Conservation (phyloP, 2,888 invertebrate species). For the Anticlea derivata region DNA sequence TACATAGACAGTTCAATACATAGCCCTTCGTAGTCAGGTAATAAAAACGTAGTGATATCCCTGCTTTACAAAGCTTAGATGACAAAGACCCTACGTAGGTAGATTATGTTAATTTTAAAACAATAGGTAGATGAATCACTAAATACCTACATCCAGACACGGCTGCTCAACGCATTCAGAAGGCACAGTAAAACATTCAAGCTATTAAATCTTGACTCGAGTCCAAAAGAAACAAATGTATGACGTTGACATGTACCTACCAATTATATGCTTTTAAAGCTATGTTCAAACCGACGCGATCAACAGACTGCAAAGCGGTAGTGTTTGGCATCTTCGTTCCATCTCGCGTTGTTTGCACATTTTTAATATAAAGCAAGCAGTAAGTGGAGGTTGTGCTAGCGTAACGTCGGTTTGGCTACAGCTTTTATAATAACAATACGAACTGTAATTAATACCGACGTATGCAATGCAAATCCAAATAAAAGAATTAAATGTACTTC, state of each 20-base stretch:
- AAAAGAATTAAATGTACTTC: slow-evolving; percentile 53
- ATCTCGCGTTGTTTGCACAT: too few species aligned
- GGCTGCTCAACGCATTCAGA: slow-evolving; percentile 14
- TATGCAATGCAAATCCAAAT: slow-evolving; percentile 41
- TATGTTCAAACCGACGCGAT: not conserved
- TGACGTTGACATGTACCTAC: slow-evolving; percentile 37
- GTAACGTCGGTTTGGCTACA: not conserved
- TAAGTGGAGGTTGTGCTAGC: too few species aligned
- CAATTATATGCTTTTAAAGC: slow-evolving; percentile 34
- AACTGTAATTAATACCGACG: slow-evolving; percentile 20
- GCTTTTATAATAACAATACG: slow-evolving; percentile 35
- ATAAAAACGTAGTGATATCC: not conserved
- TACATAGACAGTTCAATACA: too few species aligned
- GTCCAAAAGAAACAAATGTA: slow-evolving; percentile 21
- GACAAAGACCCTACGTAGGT: not conserved
- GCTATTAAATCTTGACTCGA: slow-evolving; percentile 27
- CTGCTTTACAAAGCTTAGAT: too few species aligned
- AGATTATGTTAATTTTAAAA: not conserved
- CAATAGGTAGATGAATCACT: slow-evolving; percentile 26
- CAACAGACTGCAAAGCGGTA: not conserved
- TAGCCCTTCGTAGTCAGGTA: too few species aligned
- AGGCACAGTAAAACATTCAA: slow-evolving; percentile 17
- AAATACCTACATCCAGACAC: slow-evolving; percentile 6
- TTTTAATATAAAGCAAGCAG: too few species aligned
- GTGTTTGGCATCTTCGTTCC: too few species aligned